Conservation (phyloP, 1,140 invertebrate species). For the Drosophila ogumai region DNA sequence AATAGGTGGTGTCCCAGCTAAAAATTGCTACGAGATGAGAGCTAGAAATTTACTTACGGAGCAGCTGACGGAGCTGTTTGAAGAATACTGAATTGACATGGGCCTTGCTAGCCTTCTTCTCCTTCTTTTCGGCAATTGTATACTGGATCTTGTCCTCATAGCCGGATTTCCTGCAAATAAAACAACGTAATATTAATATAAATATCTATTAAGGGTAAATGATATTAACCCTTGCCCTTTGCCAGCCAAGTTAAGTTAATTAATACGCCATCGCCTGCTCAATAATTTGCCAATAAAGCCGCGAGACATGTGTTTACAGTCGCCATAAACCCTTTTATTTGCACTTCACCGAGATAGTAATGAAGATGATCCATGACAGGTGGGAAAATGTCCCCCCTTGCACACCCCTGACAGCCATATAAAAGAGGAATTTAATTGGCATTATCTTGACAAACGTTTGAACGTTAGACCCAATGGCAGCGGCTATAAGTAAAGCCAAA, state of each 20-base stretch:
- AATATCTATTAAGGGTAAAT: too few relatives aligned
- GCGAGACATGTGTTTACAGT: conserved; percentile 3
- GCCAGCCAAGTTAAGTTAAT: conserved; percentile 1
- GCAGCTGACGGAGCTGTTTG: conserved; percentile 90
- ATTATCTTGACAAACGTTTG: not conserved
- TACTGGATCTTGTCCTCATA: conserved; percentile 91
- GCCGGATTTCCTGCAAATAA: conserved; percentile 68
- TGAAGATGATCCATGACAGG: conserved; percentile 4
- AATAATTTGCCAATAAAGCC: conserved; percentile 2
- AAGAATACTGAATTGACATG: conserved; percentile 95
- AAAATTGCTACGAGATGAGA: not conserved
- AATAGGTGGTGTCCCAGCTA: not conserved
- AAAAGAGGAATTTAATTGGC: not conserved
- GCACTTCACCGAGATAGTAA: not conserved
- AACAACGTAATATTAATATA: not conserved
- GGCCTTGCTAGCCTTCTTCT: conserved; percentile 89
- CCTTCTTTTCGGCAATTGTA: conserved; percentile 90
- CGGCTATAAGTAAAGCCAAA: not conserved
- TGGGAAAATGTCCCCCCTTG: not conserved
- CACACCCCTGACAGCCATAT: too few relatives aligned
- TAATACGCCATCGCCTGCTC: not conserved
- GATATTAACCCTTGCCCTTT: conserved; percentile 16
- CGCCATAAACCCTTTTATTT: conserved; percentile 11
- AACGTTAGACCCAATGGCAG: not conserved
- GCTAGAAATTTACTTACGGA: conserved; percentile 85